Conservation (phyloP, 2,888 invertebrate genomes). For the Eupelmus urozonus region DNA sequence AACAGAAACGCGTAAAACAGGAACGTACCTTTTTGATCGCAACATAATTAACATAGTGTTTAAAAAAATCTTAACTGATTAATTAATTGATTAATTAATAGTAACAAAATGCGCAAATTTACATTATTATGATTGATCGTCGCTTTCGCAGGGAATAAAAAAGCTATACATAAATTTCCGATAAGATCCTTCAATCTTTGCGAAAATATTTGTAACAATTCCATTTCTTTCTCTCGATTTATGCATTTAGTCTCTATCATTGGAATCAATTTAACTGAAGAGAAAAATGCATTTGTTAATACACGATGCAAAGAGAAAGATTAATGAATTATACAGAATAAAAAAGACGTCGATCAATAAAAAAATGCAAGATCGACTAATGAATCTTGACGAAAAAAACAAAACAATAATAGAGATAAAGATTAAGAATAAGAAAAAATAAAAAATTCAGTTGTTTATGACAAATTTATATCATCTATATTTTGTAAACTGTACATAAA, state of each 20-base stretch:
- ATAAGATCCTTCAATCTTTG: slow-evolving; percentile 28
- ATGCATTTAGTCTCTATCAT: slow-evolving; percentile 30
- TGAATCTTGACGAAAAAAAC: slow-evolving; percentile 31
- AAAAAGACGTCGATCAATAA: slow-evolving; percentile 24
- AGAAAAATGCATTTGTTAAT: slow-evolving; percentile 51
- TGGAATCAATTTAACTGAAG: slow-evolving; percentile 41
- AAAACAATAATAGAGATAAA: slow-evolving; percentile 37
- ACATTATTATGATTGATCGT: slow-evolving; percentile 52
- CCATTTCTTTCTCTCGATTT: slow-evolving; percentile 16
- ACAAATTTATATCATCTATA: slow-evolving; percentile 22
- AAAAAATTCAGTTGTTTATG: slow-evolving; percentile 12
- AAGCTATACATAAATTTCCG: slow-evolving; percentile 42
- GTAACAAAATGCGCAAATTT: slow-evolving; percentile 55
- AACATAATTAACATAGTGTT: slow-evolving; percentile 54
- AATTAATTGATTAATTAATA: slow-evolving; percentile 50
- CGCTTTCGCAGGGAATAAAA: slow-evolving; percentile 50
- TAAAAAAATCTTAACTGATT: slow-evolving; percentile 53
- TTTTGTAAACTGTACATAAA: slow-evolving; percentile 32
- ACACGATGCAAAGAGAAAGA: slow-evolving; percentile 36
- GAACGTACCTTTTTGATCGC: slow-evolving; percentile 56
- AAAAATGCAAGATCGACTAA: slow-evolving; percentile 19
- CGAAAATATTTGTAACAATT: slow-evolving; percentile 30
- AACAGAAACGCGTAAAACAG: slow-evolving; percentile 60
- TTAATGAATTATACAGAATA: slow-evolving; percentile 17
- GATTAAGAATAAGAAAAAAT: slow-evolving; percentile 48